Percentiles rank a stretch among this genome's conserved stretches.
Evolutionary conservation across 2,113 vertebrate genomes (phyloP).

Genomic region (Pedionomus torquatus): DNA sequence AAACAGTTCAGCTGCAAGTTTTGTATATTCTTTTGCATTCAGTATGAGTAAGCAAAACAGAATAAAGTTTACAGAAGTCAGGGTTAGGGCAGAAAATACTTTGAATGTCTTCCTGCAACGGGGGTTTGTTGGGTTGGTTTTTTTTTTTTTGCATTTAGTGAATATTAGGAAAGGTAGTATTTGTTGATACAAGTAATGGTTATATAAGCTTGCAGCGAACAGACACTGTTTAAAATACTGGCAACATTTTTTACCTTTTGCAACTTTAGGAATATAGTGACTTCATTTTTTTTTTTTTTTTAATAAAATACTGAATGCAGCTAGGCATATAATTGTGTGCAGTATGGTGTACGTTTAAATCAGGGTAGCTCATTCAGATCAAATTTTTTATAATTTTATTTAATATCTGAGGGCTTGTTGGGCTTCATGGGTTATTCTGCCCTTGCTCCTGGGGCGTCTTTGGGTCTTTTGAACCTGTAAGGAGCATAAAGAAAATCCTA

Average conservation of each 20-base stretch:
- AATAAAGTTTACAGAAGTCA: neutral
- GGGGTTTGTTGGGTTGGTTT: neutral
- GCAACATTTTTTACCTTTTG: neutral
- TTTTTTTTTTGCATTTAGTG: neutral
- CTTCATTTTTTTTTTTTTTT: neutral
- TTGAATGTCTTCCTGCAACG: accelerated
- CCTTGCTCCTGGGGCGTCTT: neutral
- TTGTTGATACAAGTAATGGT: neutral
- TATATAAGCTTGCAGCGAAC: neutral
- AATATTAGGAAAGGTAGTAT: neutral
- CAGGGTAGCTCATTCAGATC: neutral
- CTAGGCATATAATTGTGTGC: neutral
- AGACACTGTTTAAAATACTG: neutral
- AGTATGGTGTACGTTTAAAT: neutral
- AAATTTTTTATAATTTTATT: neutral
- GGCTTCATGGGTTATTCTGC: neutral
- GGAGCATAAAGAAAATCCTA: neutral
- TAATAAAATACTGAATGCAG: neutral
- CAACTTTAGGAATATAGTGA: neutral
- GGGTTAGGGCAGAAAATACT: neutral
- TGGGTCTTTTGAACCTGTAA: neutral
- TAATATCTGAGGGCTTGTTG: neutral
- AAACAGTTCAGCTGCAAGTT: neutral
- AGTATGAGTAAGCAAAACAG: neutral
- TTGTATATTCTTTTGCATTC: neutral